A percentile compares a stretch with the other conserved stretches of the same genome.
These are phyloP conservation scores for Oscarella lobularis DNA, from an alignment of 37 sponge, comb jelly and placozoan genomes.

Conservation along the genomic window DNA sequence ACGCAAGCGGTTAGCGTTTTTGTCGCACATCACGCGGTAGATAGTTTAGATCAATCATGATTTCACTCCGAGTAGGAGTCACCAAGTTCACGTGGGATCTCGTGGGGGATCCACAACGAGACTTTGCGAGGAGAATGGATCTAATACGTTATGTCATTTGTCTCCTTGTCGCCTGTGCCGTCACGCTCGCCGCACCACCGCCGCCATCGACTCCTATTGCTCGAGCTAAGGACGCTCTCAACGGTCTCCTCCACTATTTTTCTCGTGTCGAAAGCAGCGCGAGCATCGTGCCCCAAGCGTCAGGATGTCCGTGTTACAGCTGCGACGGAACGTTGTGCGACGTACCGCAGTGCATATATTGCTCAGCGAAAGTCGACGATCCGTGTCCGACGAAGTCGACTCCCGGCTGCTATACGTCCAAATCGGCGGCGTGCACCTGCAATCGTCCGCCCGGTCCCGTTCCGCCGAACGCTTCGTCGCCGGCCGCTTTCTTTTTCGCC, in stretches of 20 bases:
- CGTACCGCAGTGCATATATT: neutral
- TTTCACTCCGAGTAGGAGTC: too few relatives aligned
- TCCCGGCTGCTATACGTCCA: neutral
- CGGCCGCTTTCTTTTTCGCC: conserved; percentile 19
- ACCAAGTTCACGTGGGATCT: too few relatives aligned
- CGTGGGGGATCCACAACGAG: too few relatives aligned
- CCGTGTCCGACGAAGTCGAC: neutral
- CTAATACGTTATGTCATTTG: too few relatives aligned
- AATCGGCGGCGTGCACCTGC: neutral
- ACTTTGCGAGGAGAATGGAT: too few relatives aligned
- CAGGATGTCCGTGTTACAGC: neutral
- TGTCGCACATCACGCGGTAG: conserved; percentile 10
- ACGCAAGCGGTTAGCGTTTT: conserved; percentile 27
- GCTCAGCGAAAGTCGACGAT: neutral
- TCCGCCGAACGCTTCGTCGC: neutral
- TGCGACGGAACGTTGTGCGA: neutral
- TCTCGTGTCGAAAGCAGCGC: conserved; percentile 8
- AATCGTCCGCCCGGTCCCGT: neutral
- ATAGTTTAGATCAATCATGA: too few relatives aligned
- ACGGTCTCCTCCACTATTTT: conserved; percentile 22
- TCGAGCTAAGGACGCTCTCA: conserved; percentile 16
- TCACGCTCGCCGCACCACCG: neutral
- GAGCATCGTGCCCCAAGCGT: neutral
- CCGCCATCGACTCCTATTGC: neutral
- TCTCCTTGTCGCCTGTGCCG: too few relatives aligned